Conservation (phyloP, 2,113 vertebrate species). For the Labeo rohita region DNA sequence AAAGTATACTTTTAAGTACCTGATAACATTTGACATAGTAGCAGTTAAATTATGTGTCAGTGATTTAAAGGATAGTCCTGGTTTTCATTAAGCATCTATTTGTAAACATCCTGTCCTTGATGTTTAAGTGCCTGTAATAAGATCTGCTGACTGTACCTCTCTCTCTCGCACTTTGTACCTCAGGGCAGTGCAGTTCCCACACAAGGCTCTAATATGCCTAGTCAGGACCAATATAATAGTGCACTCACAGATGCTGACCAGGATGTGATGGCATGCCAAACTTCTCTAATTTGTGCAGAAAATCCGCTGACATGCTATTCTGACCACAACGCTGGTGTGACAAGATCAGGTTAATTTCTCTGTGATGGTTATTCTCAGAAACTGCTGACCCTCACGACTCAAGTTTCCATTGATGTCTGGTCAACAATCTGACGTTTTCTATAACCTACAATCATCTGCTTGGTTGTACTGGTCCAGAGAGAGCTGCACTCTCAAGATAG, state of each 20-base stretch:
- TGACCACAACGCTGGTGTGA: background rate
- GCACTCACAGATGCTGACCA: conserved; percentile 28
- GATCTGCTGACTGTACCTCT: conserved; percentile 18
- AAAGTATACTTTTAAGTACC: background rate
- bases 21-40: background rate
- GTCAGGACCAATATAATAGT: conserved; percentile 13
- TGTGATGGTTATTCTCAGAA: background rate
- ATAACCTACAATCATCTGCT: background rate
- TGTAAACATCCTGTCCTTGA: conserved; percentile 20
- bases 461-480: background rate
- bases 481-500: background rate
- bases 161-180: background rate
- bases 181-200: conserved; percentile 1
- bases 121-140: conserved; percentile 19
- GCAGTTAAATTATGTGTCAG: background rate
- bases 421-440: background rate
- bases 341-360: background rate
- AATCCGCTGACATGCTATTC: background rate
- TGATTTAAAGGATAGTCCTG: background rate
- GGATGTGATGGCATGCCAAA: conserved; percentile 14
- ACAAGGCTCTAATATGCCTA: background rate
- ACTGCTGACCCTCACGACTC: conserved; percentile 5
- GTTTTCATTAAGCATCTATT: background rate
- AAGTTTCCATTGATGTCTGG: background rate
- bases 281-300: background rate